Evolutionary conservation across 2,888 invertebrate genomes (phyloP).

Genomic region (Nomada flava): DNA sequence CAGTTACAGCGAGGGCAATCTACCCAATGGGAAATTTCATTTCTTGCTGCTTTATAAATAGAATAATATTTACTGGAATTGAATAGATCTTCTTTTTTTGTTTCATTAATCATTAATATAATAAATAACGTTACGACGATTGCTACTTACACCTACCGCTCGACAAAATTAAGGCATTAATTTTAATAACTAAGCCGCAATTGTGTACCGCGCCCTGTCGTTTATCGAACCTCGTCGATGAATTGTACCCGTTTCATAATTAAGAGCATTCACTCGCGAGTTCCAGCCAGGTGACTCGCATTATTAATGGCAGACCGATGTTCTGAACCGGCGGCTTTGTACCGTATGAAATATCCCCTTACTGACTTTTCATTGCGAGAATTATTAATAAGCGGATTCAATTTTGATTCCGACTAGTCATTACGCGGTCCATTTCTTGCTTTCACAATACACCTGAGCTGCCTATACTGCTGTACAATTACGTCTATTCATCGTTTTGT

Average conservation of each 20-base stretch:
- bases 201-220: background rate
- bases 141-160: too few relatives aligned
- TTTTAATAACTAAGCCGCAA: constrained; percentile 10
- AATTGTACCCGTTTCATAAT: constrained; percentile 25
- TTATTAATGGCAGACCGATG: constrained; percentile 32
- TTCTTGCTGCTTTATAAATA: too few relatives aligned
- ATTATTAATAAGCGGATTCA: constrained; percentile 44
- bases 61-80: too few relatives aligned
- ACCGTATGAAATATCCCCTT: constrained; percentile 14
- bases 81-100: too few relatives aligned
- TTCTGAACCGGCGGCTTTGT: constrained; percentile 22
- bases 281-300: constrained; percentile 11
- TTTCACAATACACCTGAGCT: background rate
- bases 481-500: background rate
- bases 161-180: background rate
- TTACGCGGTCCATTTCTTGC: constrained; percentile 17
- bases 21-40: too few relatives aligned
- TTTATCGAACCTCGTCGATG: background rate
- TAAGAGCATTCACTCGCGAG: constrained; percentile 23
- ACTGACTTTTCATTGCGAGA: constrained; percentile 24
- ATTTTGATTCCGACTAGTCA: constrained; percentile 1
- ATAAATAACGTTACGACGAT: too few relatives aligned
- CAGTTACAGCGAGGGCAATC: too few relatives aligned
- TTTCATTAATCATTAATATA: too few relatives aligned
- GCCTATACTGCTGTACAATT: background rate